These are phyloP conservation scores for Geotrupes spiniger DNA, from an alignment of 2,888 invertebrate species.

Conservation along the genomic window DNA sequence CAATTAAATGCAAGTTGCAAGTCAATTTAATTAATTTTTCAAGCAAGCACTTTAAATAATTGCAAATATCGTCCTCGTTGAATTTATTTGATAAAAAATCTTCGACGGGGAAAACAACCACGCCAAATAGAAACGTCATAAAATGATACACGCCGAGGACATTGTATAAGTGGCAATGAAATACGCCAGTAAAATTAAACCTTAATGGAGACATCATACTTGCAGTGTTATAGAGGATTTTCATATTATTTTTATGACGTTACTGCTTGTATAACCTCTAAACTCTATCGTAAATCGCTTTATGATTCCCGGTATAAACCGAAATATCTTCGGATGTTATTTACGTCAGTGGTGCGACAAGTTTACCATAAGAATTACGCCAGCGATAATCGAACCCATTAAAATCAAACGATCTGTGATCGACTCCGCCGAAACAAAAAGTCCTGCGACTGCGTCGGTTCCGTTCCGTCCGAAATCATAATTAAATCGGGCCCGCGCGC, in stretches of 20 bases:
- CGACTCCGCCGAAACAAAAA: too few species aligned
- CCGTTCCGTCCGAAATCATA: not conserved
- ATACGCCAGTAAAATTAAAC: conserved; percentile 16
- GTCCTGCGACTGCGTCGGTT: not conserved
- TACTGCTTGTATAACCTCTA: conserved; percentile 26
- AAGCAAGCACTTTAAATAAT: too few species aligned
- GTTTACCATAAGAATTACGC: too few species aligned
- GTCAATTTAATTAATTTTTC: too few species aligned
- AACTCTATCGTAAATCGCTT: conserved; percentile 26
- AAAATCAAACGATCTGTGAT: too few species aligned
- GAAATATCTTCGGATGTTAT: conserved; percentile 1
- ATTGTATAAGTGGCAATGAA: not conserved
- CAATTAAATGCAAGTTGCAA: too few species aligned
- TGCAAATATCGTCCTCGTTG: too few species aligned
- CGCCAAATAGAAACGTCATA: conserved; percentile 1
- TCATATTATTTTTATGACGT: conserved; percentile 28
- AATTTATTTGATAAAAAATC: too few species aligned
- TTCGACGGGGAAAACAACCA: too few species aligned
- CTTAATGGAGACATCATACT: conserved; percentile 27
- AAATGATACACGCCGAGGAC: not conserved
- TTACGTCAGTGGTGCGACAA: too few species aligned
- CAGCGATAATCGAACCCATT: too few species aligned
- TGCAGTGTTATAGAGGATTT: conserved; percentile 25
- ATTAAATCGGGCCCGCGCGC: not conserved
- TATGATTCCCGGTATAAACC: conserved; percentile 11